Evolutionary conservation across 1,140 invertebrate species (phyloP), one percentile per base, ranked within the genome.

Genomic region (Teleopsis dalmanni): DNA sequence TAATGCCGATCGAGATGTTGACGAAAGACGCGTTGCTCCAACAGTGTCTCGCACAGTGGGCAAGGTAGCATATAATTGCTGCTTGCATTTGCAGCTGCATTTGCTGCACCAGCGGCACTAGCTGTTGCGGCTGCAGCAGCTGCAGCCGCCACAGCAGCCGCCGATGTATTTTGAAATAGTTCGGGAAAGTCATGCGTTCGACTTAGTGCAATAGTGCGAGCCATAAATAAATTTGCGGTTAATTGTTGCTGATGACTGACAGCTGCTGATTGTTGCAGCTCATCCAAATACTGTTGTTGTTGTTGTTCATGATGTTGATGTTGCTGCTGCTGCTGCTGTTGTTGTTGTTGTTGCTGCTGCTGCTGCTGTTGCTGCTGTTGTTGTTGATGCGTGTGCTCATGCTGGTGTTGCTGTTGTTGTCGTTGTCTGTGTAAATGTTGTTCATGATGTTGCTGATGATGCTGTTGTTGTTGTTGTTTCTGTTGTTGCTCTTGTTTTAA

Each of bases 1-100:
- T 88, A 89, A 70, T 89, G 86, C 45, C 82, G 77, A 56, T 85
- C 85, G 54, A 89, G 75, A 70, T 89, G 86, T 25, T 78, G 75
- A 34, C 85, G 78, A 64, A 86, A 75, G 48, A 78, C 77, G 57
- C 82, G 76, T 54, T 81, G 78, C 53, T 77, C 77, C 47, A 81
- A 72, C 41, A 80, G 75, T 42, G 75, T 72, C 50, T 76, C 78
- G 71, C 86, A 88, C 56, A 88, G 75, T 31, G 85, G 85, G 63
- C 84, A 86, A 55, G 78, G 77, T 62, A 77, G 72, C 58, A 70
- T 59, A 34, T 61, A 72, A 47, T 59, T 64, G 54, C 48, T 47
- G 48, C 40, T 22, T 49, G 25, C 40, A 34, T 38, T 33, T 51
- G 59, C 44, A 69, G 74, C 49, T 64, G 60, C 47, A 60, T 59